A percentile compares a stretch with the other conserved stretches of the same genome.
Conservation (phyloP, 2,797 vertebrate genomes). For the Hozukius guyotensis region DNA sequence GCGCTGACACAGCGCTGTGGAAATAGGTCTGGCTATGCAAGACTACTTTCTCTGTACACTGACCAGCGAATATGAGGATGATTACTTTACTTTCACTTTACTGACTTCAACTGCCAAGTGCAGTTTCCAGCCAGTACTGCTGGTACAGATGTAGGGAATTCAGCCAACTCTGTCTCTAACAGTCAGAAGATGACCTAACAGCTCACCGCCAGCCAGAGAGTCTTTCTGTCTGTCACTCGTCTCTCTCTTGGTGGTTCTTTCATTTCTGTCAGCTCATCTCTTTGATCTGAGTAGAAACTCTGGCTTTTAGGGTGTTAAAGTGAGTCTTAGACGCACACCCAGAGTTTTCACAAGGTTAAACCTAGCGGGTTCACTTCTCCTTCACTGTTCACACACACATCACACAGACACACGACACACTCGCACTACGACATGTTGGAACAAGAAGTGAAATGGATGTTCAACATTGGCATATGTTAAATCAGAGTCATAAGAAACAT, state of each 20-base stretch:
- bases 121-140: background rate
- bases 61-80: background rate
- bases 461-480: conserved; percentile 47
- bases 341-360: conserved; percentile 67
- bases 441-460: conserved; percentile 38
- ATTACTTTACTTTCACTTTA: background rate
- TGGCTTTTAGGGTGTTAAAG: conserved; percentile 20
- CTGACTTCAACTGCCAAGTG: background rate
- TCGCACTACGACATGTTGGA: conserved; percentile 13
- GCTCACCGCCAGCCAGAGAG: background rate
- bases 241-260: conserved; percentile 9
- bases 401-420: background rate
- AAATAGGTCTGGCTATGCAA: background rate
- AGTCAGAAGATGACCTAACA: conserved; percentile 33
- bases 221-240: conserved; percentile 19
- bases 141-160: background rate
- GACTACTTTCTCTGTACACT: background rate
- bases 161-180: conserved; percentile 3
- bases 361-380: conserved; percentile 34
- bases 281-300: conserved; percentile 39
- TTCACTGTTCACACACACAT: conserved; percentile 34
- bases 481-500: conserved; percentile 24
- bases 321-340: conserved; percentile 22
- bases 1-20: background rate
- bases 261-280: conserved; percentile 23